phyloP scores from a whole-genome alignment of 2,888 invertebrate genomes.

The Epistrophe eligans region DNA sequence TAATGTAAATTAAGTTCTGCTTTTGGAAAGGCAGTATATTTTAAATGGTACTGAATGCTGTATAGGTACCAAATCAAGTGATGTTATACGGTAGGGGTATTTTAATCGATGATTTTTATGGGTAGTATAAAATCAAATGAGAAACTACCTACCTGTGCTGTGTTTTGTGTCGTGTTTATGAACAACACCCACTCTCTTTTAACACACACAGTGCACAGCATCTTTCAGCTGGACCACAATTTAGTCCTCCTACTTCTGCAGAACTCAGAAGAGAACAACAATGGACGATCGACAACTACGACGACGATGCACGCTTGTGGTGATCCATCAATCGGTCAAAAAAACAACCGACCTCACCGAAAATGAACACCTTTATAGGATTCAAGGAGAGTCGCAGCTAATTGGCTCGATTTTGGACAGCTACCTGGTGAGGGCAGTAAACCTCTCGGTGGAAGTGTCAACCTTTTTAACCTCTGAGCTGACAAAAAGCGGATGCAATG shows the following conservation, averaged over 20 bases:
- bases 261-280: slow-evolving; percentile 4
- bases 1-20: slow-evolving; percentile 28
- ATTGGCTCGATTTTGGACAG: slow-evolving; percentile 56
- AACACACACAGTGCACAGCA: slow-evolving; percentile 1
- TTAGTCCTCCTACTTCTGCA: slow-evolving; percentile 51
- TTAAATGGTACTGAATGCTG: background rate
- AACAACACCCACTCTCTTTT: slow-evolving; percentile 64
- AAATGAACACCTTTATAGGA: slow-evolving; percentile 53
- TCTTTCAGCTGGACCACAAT: slow-evolving; percentile 13
- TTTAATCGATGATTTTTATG: slow-evolving; percentile 43
- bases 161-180: slow-evolving; percentile 17
- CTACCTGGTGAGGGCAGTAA: slow-evolving; percentile 62
- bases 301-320: slow-evolving; percentile 20
- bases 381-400: slow-evolving; percentile 59
- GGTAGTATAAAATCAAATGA: slow-evolving; percentile 38
- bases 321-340: slow-evolving; percentile 66
- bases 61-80: background rate
- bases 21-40: slow-evolving; percentile 18
- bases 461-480: slow-evolving; percentile 48
- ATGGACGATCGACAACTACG: slow-evolving; percentile 12
- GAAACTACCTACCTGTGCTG: slow-evolving; percentile 30
- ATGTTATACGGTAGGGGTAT: background rate
- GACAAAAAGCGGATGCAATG: slow-evolving; percentile 52
- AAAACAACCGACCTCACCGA: slow-evolving; percentile 47
- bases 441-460: slow-evolving; percentile 20